Conservation (phyloP, 2,797 vertebrate genomes). For the Agapornis canus region DNA sequence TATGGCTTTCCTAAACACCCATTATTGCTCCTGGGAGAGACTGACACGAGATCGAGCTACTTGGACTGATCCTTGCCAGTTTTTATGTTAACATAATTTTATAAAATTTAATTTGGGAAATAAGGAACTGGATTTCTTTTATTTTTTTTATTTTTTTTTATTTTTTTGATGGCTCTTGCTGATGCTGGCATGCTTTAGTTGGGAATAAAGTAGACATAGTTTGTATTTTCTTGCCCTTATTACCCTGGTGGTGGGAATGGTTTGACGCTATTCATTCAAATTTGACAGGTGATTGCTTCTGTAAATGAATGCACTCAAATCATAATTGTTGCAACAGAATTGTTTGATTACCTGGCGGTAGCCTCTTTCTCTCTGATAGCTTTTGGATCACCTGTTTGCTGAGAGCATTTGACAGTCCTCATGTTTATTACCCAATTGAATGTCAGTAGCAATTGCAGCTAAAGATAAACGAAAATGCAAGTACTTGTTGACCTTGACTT, state of each 20-base stretch:
- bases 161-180: not conserved
- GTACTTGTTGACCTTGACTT: slow-evolving; percentile 86
- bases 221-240: slow-evolving; percentile 53
- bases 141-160: not conserved
- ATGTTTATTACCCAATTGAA: slow-evolving; percentile 85
- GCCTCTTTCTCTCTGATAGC: slow-evolving; percentile 79
- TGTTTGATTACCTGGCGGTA: slow-evolving; percentile 83
- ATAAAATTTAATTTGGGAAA: not conserved
- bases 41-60: not conserved
- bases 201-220: slow-evolving; percentile 24
- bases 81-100: not conserved
- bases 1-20: not conserved
- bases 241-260: slow-evolving; percentile 53
- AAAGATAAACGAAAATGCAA: slow-evolving; percentile 85
- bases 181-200: not conserved
- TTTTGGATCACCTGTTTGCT: slow-evolving; percentile 80
- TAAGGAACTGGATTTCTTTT: not conserved
- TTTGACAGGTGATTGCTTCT: slow-evolving; percentile 76
- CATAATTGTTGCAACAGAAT: slow-evolving; percentile 79
- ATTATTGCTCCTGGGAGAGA: not conserved
- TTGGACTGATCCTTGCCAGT: not conserved
- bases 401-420: slow-evolving; percentile 80
- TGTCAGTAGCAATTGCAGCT: slow-evolving; percentile 80
- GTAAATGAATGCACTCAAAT: slow-evolving; percentile 76
- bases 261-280: slow-evolving; percentile 61